A percentile compares a stretch with the other conserved stretches of the same genome.
Conservation (phyloP, 2,888 invertebrate species). For the Elmis aenea region DNA sequence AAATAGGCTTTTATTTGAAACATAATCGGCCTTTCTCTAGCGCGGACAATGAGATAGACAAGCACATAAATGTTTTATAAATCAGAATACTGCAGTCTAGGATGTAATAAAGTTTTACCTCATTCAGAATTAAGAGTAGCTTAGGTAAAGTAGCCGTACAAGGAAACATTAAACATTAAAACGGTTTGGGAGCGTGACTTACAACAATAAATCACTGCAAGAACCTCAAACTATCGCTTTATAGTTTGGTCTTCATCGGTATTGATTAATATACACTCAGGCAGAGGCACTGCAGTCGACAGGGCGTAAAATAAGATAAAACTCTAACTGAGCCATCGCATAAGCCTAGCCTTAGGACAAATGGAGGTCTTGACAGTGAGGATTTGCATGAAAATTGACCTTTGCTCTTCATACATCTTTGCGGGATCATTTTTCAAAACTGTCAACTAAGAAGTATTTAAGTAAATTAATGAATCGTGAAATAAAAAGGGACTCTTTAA, state of each 20-base stretch:
- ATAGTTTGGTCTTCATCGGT: constrained; percentile 34
- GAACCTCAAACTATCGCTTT: constrained; percentile 33
- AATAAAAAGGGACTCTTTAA: too few relatives aligned
- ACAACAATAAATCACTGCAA: constrained; percentile 28
- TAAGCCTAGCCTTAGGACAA: constrained; percentile 33
- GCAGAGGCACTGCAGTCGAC: constrained; percentile 32
- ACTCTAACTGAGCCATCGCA: constrained; percentile 25
- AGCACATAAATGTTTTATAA: too few relatives aligned
- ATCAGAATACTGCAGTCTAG: too few relatives aligned
- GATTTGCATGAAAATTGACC: constrained; percentile 43
- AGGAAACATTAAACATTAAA: too few relatives aligned
- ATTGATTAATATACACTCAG: constrained; percentile 39
- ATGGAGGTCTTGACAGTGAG: constrained; percentile 37
- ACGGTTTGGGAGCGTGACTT: constrained; percentile 12
- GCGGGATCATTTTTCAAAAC: constrained; percentile 24
- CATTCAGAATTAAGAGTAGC: too few relatives aligned
- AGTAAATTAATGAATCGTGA: too few relatives aligned
- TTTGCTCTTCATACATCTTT: constrained; percentile 26
- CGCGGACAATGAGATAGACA: too few relatives aligned
- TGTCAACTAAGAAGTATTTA: too few relatives aligned
- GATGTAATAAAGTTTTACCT: too few relatives aligned
- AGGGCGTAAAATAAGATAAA: constrained; percentile 39
- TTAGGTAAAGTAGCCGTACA: too few relatives aligned
- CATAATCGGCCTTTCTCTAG: too few relatives aligned
- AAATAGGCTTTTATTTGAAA: too few relatives aligned